Evolutionary conservation across 2,113 vertebrate genomes (phyloP).

Genomic region (Apistogramma diplotaenia): DNA sequence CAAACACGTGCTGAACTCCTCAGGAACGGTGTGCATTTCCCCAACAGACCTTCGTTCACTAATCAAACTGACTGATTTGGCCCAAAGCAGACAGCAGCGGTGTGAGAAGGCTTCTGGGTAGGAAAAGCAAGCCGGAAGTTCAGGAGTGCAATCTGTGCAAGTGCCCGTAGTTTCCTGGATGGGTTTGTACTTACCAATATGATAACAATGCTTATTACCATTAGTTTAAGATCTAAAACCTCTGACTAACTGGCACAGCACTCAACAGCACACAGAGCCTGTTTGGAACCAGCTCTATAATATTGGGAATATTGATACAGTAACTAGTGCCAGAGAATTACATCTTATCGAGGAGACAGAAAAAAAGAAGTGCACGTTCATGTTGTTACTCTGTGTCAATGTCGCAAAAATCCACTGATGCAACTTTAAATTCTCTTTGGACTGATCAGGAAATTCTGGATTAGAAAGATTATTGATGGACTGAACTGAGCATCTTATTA

Average conservation of each 20-base stretch:
- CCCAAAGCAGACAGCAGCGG: neutral
- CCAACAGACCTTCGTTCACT: neutral
- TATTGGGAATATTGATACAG: neutral
- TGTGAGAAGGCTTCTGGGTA: neutral
- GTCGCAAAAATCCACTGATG: neutral
- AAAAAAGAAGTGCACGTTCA: neutral
- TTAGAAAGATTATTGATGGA: neutral
- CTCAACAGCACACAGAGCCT: neutral
- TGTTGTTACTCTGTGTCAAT: neutral
- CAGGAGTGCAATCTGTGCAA: neutral
- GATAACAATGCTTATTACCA: no score
- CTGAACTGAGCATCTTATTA: neutral
- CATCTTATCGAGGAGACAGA: neutral
- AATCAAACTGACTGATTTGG: neutral
- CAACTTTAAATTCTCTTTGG: neutral
- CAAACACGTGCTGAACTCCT: neutral
- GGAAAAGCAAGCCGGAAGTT: neutral
- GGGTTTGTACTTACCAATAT: no score
- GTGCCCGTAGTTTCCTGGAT: neutral
- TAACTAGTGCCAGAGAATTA: neutral
- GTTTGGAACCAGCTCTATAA: neutral
- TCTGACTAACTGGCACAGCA: no score
- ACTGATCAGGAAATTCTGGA: neutral
- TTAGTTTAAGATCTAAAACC: no score
- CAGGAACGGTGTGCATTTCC: neutral